Conservation (phyloP, 2,113 vertebrate genomes). For the Callospermophilus lateralis region DNA sequence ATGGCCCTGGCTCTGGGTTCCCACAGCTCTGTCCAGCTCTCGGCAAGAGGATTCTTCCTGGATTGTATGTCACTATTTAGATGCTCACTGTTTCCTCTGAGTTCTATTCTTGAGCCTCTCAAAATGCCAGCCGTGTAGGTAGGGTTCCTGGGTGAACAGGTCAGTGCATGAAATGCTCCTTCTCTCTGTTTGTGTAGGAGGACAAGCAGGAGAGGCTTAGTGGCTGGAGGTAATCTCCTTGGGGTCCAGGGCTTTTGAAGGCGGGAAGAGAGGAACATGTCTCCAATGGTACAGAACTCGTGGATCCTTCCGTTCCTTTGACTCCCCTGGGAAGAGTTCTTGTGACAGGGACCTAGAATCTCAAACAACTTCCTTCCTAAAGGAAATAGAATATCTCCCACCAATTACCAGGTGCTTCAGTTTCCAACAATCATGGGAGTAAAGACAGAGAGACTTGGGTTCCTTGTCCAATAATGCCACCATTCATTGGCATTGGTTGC, state of each 20-base stretch:
- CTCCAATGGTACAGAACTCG: rapidly evolving
- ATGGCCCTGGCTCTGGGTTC: background rate
- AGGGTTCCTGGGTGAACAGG: background rate
- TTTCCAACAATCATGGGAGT: background rate
- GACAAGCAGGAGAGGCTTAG: rapidly evolving
- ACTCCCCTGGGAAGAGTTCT: background rate
- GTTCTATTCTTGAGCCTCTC: background rate
- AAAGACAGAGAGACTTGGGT: too few relatives aligned
- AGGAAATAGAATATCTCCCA: background rate
- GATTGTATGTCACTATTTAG: background rate
- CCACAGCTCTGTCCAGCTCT: background rate
- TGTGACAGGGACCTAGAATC: background rate
- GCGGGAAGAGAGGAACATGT: rapidly evolving
- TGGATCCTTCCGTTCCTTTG: too few relatives aligned
- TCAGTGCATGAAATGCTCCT: background rate
- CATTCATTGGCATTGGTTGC: background rate
- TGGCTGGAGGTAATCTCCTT: too few relatives aligned
- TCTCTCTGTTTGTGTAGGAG: rapidly evolving
- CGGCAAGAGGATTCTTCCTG: rapidly evolving
- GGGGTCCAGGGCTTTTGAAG: background rate
- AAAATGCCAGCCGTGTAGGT: background rate
- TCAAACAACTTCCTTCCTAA: background rate
- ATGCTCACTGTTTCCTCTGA: background rate
- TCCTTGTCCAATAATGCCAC: background rate
- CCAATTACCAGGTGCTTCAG: too few relatives aligned